Percentiles rank a stretch among this genome's conserved stretches.
These are phyloP conservation scores for Drosophila meridionalis DNA, from an alignment of 2,888 invertebrate genomes.

Conservation along the genomic window DNA sequence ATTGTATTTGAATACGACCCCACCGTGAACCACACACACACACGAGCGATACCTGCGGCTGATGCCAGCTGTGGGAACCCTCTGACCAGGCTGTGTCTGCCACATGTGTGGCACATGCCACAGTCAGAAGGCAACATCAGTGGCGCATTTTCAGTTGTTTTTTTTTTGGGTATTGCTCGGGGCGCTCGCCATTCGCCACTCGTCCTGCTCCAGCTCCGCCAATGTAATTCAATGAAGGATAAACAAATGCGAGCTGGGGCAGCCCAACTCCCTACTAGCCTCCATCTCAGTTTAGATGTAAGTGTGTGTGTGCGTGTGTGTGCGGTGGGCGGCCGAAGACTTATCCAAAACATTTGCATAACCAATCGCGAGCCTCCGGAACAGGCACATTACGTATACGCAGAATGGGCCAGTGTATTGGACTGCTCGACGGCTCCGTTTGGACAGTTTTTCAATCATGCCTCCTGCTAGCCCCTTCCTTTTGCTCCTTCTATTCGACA, in stretches of 20 bases:
- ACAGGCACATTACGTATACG: conserved; percentile 56
- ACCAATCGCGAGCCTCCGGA: conserved; percentile 40
- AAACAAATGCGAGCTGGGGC: conserved; percentile 22
- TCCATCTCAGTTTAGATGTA: conserved; percentile 4
- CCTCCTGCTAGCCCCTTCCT: background rate
- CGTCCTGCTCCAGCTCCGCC: background rate
- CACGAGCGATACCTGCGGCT: conserved; percentile 4
- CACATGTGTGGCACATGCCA: conserved; percentile 11
- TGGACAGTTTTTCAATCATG: conserved; percentile 52
- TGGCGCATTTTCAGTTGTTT: conserved; percentile 14
- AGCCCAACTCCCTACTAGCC: background rate
- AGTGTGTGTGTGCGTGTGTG: conserved; percentile 33
- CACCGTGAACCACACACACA: background rate
- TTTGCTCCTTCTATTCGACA: background rate
- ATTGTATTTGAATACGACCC: background rate
- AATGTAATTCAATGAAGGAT: conserved; percentile 52
- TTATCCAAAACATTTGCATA: conserved; percentile 54
- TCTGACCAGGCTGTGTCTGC: background rate
- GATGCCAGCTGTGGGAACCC: background rate
- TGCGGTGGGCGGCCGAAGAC: background rate
- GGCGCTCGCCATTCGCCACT: conserved; percentile 1
- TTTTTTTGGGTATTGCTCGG: conserved; percentile 32
- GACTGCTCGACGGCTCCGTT: conserved; percentile 8
- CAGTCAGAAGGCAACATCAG: conserved; percentile 9
- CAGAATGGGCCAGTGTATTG: conserved; percentile 16